These are phyloP conservation scores for Apodemia duryi DNA, from an alignment of 2,888 invertebrate genomes.

Conservation along the genomic window DNA sequence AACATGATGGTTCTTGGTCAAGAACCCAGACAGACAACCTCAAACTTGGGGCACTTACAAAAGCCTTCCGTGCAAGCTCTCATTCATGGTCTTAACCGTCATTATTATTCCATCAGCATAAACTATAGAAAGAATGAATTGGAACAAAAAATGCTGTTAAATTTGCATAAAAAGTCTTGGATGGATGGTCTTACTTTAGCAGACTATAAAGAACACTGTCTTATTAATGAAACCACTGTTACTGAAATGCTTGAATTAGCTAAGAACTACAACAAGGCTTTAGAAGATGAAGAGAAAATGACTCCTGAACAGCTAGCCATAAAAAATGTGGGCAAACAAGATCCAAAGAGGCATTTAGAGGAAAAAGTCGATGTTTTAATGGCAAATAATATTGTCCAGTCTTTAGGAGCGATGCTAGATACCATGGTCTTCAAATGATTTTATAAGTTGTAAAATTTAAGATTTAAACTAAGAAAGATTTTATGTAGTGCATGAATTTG, in stretches of 20 bases:
- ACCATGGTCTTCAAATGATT: conserved; percentile 77
- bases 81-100: conserved; percentile 98
- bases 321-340: conserved; percentile 99
- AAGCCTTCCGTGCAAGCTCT: conserved; percentile 99
- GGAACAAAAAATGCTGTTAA: conserved; percentile 99
- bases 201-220: conserved; percentile 95
- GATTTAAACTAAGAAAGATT: conserved; percentile 44
- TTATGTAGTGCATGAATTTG: conserved; percentile 34
- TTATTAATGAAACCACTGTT: conserved; percentile 95
- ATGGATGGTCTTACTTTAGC: conserved; percentile 96
- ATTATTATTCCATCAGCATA: conserved; percentile 99
- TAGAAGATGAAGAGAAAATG: conserved; percentile 99
- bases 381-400: conserved; percentile 98
- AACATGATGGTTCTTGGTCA: conserved; percentile 99
- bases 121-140: conserved; percentile 99
- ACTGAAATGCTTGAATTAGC: conserved; percentile 98
- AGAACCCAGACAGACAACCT: conserved; percentile 99
- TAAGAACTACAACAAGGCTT: conserved; percentile 97
- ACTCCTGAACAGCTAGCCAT: conserved; percentile 99
- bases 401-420: conserved; percentile 97
- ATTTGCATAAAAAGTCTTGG: conserved; percentile 99
- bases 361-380: conserved; percentile 98
- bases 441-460: conserved; percentile 41
- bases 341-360: conserved; percentile 99
- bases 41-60: conserved; percentile 98